A percentile compares a stretch with the other conserved stretches of the same genome.
These are phyloP conservation scores for Drosophila kikkawai DNA, from an alignment of 1,140 invertebrate species.

Conservation along the genomic window DNA sequence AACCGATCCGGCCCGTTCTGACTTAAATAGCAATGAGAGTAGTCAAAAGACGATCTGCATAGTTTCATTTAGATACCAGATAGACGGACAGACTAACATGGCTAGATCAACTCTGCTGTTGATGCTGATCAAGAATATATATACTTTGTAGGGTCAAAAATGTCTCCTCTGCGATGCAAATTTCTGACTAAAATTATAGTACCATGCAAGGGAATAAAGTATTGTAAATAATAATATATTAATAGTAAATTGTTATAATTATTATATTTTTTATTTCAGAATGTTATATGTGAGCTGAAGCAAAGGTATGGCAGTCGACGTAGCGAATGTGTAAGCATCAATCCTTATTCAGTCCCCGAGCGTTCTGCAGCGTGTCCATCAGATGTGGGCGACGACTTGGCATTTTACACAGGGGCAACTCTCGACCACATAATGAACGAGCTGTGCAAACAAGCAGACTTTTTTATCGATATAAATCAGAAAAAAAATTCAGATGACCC, in stretches of 20 bases:
- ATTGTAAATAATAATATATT: too few species aligned
- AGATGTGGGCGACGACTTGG: constrained; percentile 63
- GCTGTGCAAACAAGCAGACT: constrained; percentile 55
- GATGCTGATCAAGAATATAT: too few species aligned
- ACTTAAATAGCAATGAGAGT: too few species aligned
- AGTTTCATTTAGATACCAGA: too few species aligned
- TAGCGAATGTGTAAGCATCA: constrained; percentile 19
- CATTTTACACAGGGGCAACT: constrained; percentile 66
- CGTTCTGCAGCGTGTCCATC: constrained; percentile 12
- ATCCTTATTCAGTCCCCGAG: constrained; percentile 10
- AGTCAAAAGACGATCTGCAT: too few species aligned
- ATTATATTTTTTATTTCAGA: constrained; percentile 18
- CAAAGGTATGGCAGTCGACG: constrained; percentile 49
- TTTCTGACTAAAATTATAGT: too few species aligned
- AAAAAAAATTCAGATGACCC: constrained; percentile 21
- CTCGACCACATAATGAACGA: constrained; percentile 70
- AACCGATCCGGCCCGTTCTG: too few species aligned
- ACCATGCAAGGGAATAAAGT: too few species aligned
- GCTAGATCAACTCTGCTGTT: too few species aligned
- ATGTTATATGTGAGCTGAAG: constrained; percentile 57
- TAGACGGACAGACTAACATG: too few species aligned
- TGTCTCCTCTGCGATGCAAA: too few species aligned
- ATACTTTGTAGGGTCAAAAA: too few species aligned
- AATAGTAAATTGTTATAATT: not conserved
- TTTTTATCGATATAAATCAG: constrained; percentile 54